A percentile compares a stretch with the other conserved stretches of the same genome.
Evolutionary conservation across 2,888 invertebrate species (phyloP).

Genomic region (Diadromus collaris): DNA sequence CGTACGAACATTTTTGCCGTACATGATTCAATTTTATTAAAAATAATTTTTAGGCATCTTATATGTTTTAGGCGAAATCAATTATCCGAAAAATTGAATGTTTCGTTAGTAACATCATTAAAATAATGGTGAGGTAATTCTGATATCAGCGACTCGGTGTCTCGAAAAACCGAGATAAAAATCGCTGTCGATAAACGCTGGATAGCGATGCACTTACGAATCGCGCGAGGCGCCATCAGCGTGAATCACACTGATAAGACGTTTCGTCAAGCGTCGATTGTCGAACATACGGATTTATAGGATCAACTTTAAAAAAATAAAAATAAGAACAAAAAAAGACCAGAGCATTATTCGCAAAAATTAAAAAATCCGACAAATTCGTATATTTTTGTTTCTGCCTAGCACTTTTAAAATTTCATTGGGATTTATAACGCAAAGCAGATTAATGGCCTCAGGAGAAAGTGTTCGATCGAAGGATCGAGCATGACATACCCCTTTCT

Average conservation of each 20-base stretch:
- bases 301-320: too few relatives aligned
- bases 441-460: slow-evolving; percentile 23
- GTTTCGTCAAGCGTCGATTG: slow-evolving; percentile 7
- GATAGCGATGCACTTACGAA: slow-evolving; percentile 49
- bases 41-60: background rate
- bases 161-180: slow-evolving; percentile 30
- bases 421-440: background rate
- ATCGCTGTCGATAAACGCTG: slow-evolving; percentile 11
- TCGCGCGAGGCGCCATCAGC: slow-evolving; percentile 54
- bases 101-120: background rate
- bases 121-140: slow-evolving; percentile 6
- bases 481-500: slow-evolving; percentile 2
- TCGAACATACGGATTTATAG: slow-evolving; percentile 54
- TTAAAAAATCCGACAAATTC: background rate
- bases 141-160: slow-evolving; percentile 26
- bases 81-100: background rate
- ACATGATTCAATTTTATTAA: background rate
- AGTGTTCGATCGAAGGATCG: slow-evolving; percentile 21
- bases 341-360: background rate
- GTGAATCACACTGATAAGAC: slow-evolving; percentile 63
- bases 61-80: background rate
- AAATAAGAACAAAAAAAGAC: background rate
- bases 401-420: background rate
- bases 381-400: background rate
- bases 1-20: background rate